These are phyloP conservation scores for Boleophthalmus pectinirostris DNA, from an alignment of 2,113 vertebrate species.

Conservation along the genomic window DNA sequence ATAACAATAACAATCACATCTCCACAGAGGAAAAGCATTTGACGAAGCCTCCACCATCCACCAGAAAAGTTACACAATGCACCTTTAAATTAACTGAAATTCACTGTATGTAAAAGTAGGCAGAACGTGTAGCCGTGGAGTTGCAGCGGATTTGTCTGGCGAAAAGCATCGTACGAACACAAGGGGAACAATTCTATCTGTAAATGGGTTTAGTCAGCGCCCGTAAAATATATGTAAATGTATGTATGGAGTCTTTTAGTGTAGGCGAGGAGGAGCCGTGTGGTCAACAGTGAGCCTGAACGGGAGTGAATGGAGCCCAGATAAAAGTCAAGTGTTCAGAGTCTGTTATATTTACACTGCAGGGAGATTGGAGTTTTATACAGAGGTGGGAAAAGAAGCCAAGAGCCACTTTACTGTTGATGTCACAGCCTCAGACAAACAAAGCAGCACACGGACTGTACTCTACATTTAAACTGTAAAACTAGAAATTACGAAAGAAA, in stretches of 20 bases:
- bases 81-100: not conserved
- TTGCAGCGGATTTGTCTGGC: conserved; percentile 21
- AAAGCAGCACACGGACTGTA: too few species aligned
- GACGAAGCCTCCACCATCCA: too few species aligned
- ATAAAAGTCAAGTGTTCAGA: conserved; percentile 63
- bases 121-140: conserved; percentile 13
- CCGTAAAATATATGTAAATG: conserved; percentile 69
- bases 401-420: not conserved
- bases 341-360: conserved; percentile 60
- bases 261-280: conserved; percentile 40
- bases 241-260: conserved; percentile 69
- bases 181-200: conserved; percentile 51
- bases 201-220: conserved; percentile 60
- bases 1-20: too few species aligned
- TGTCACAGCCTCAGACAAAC: not conserved
- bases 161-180: conserved; percentile 29
- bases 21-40: too few species aligned
- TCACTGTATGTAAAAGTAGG: conserved; percentile 24
- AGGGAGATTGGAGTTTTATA: conserved; percentile 50
- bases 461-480: too few species aligned
- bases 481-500: too few species aligned
- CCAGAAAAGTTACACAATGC: too few species aligned
- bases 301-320: conserved; percentile 56
- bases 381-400: not conserved
- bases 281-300: conserved; percentile 60